These are phyloP conservation scores for Heliconius congener DNA, from an alignment of 1,140 invertebrate genomes.

Conservation along the genomic window DNA sequence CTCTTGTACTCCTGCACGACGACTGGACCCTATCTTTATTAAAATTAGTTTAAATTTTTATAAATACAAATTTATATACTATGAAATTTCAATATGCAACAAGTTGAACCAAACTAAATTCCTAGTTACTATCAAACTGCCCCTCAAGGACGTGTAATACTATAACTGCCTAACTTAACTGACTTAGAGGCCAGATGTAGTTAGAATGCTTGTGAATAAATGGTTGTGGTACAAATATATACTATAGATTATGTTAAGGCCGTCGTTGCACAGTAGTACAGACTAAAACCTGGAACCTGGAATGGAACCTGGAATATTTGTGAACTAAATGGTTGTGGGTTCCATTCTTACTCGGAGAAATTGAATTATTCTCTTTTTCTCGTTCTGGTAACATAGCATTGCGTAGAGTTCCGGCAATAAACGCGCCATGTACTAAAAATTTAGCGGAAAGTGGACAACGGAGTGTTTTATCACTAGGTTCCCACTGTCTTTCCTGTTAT, in stretches of 20 bases:
- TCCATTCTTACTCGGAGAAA: not conserved
- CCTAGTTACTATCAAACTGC: not conserved
- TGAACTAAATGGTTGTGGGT: not conserved
- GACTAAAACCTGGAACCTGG: not conserved
- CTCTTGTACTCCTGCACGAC: not conserved
- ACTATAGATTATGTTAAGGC: not conserved
- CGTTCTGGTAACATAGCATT: not conserved
- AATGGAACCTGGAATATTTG: no score
- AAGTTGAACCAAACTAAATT: not conserved
- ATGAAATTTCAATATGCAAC: not conserved
- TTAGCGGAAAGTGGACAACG: no score
- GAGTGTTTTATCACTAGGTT: no score
- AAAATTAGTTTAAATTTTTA: not conserved
- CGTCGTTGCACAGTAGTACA: not conserved
- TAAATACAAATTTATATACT: not conserved
- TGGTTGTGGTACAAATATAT: not conserved
- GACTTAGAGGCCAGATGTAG: conserved; percentile 4
- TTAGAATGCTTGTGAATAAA: not conserved
- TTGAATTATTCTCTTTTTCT: not conserved
- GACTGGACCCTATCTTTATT: no score
- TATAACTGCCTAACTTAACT: conserved; percentile 15
- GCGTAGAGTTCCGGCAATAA: not conserved
- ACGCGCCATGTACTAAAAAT: no score
- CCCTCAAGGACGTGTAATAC: conserved; percentile 11
- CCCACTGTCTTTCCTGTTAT: no score